Evolutionary conservation across 2,888 invertebrate genomes (phyloP), one percentile per base, ranked within the genome.

Genomic region (Azorinus chamasolen): DNA sequence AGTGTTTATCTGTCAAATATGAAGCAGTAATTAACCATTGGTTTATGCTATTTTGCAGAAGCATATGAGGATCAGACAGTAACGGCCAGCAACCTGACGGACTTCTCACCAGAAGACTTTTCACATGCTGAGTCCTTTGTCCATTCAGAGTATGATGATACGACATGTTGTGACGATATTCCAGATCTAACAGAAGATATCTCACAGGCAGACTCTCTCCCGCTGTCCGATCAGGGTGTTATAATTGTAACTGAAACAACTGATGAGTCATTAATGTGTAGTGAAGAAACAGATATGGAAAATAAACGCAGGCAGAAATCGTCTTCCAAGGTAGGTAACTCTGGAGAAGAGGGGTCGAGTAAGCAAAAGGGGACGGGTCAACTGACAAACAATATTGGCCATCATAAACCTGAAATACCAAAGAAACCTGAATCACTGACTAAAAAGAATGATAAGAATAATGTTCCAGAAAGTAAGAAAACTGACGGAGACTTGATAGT

Each of bases 391-490:
- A 51, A 57, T 8, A 50, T 41, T 51, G 59, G 68, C 14, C 70
- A 74, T 68, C 61, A 57, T 18, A 85, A 85, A 58, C 83, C 85
- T n/a, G 74, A 74, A 5, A 37, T 84, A 22, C 83, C 85, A 45
- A 71, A 55, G 50, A 85, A 85, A 63, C 83, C 85, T 1, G 74
- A 80, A 43, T 39, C n/a, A 20, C 20, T 62, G 10, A 24, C 50
- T 25, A 62, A 51, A 25, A 8, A 16, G 18, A 37, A 10, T 12
- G 51, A 53, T 64, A 14, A 12, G 14, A 64, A 54, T 18, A 54
- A 32, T 2, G 32, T n/a, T 0, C n/a, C n/a, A 24, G 37, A n/a
- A 8, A 14, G 22, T 18, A 64, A 54, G 24, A 18, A 39, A 55
- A 25, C 43, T 45, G 57, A 48, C 20, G 51, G 64, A 16, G 78